Base-by-base conservation (phyloP, 2,113 vertebrate genomes). In the Tetrao urogallus region DNA sequence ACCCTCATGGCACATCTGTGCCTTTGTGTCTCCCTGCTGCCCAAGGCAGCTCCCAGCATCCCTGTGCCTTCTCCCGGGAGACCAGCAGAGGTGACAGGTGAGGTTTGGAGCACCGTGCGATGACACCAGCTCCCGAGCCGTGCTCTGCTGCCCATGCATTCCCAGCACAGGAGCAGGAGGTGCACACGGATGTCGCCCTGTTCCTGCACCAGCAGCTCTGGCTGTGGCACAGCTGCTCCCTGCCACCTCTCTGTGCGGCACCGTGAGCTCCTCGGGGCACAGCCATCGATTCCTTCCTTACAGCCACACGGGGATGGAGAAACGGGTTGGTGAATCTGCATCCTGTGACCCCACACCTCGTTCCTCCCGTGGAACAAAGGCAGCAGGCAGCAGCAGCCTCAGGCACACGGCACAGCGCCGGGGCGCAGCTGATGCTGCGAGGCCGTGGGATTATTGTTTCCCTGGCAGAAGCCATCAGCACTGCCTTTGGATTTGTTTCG, bases 401-500 rank as follows among this genome's bases (percentile, higher is more conserved):
- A 0, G 1, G 43, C 88, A 54, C 47, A 71, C 25, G 79, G 79
- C 81, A 48, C 56, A 2, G 65, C 8, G 2, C 71, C 10, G 22
- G 82, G 27, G 86, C 21, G 24, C 91, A 72, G 92, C 88, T 64
- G 83, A 79, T 36, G 85, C 92, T 20, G 70, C 42, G 20, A 48
- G 95, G 92, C 92, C 50, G 6, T 17, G 83, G 92, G 94, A 81
- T 86, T 45, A 8, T 74, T 94, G 95, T 89, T 70, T 88, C 93
- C 93, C 93, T 92, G 95, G 64, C 93, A 95, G 95, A 94, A 83
- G 95, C 91, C 69, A 6, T 74, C 93, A 61, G 82, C 0, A 74
- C 91, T 91, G 47, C 92, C 94, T 91, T 76, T 92, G 93, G 94
- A 92, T 86, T 38, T 13, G 78, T 69, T 95, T 96, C 94, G 92